Evolutionary conservation across 2,888 invertebrate species (phyloP), one percentile per base, ranked within the genome.

Genomic region (Drosophila birchii): DNA sequence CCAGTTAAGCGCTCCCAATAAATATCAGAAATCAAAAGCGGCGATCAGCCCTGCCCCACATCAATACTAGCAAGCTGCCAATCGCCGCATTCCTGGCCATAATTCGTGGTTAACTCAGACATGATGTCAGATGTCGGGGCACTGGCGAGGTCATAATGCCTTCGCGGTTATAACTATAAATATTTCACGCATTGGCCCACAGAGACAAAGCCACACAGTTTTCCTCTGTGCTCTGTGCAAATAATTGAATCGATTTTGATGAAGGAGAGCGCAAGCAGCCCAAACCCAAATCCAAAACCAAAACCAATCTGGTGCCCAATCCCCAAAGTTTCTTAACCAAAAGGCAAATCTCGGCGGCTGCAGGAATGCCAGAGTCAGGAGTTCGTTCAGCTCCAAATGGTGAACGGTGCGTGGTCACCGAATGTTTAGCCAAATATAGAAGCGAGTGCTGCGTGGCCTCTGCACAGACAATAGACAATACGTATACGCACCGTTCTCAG

Each of bases 161-260:
- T 64, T 45, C 59, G 36, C 59, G 53, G 55, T 78, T 86, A 85
- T 86, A 85, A 86, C 87, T 75, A 86, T 86, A 86, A 87, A 85
- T 36, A 53, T 87, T 87, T 81, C 80, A 86, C 86, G 86, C 86
- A 86, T 73, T 71, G 75, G 45, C 57, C 61, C 14, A 44, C 61
- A 84, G 78, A 86, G 72, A 86, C 87, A 87, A 86, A 85, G 75
- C 78, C 77, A 18, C 75, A 70, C 85, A 85, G 84, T 86, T 83
- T 78, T 62, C 66, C 80, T 47, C 5, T 3, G 26, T 26, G 61
- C 53, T 43, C 44, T 39, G 51, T 44, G 54, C 66, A 63, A 76
- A 83, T 77, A 84, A 86, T 84, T 84, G 86, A 86, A 84, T 84
- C 77, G 86, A 73, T 79, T 84, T 86, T 79, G 78, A 77, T 69